These are phyloP conservation scores for Caenorhabditis briggsae DNA, from an alignment of 1,140 invertebrate genomes.

Conservation along the genomic window DNA sequence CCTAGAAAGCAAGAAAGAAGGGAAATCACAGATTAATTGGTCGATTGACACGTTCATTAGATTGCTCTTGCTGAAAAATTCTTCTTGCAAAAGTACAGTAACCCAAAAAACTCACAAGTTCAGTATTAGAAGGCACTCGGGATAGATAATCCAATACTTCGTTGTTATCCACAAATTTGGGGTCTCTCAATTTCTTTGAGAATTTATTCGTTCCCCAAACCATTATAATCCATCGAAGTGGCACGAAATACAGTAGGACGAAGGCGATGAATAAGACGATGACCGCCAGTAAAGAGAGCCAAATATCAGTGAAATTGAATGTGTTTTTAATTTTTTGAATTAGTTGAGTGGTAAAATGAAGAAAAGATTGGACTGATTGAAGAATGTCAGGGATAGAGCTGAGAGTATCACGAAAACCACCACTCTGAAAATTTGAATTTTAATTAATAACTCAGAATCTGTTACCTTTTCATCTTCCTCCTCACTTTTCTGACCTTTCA, in stretches of 20 bases:
- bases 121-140: slow-evolving; percentile 93
- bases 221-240: slow-evolving; percentile 90
- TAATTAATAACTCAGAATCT: background rate
- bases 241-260: slow-evolving; percentile 90
- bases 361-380: slow-evolving; percentile 67
- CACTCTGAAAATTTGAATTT: background rate
- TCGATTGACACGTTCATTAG: slow-evolving; percentile 35
- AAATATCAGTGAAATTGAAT: slow-evolving; percentile 96
- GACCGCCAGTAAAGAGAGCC: slow-evolving; percentile 92
- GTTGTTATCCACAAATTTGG: slow-evolving; percentile 95
- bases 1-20: background rate
- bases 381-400: slow-evolving; percentile 71
- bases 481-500: slow-evolving; percentile 40
- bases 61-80: slow-evolving; percentile 28
- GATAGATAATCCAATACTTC: slow-evolving; percentile 95
- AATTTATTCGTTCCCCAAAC: slow-evolving; percentile 97
- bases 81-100: background rate
- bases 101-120: slow-evolving; percentile 80
- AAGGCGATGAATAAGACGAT: slow-evolving; percentile 79
- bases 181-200: slow-evolving; percentile 90
- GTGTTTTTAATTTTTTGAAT: slow-evolving; percentile 80
- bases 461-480: slow-evolving; percentile 41
- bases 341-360: slow-evolving; percentile 73
- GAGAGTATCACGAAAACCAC: slow-evolving; percentile 27
- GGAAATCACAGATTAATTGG: slow-evolving; percentile 47